A percentile compares a stretch with the other conserved stretches of the same genome.
Evolutionary conservation across 2,888 invertebrate species (phyloP).

Genomic region (Zootermopsis nevadensis): DNA sequence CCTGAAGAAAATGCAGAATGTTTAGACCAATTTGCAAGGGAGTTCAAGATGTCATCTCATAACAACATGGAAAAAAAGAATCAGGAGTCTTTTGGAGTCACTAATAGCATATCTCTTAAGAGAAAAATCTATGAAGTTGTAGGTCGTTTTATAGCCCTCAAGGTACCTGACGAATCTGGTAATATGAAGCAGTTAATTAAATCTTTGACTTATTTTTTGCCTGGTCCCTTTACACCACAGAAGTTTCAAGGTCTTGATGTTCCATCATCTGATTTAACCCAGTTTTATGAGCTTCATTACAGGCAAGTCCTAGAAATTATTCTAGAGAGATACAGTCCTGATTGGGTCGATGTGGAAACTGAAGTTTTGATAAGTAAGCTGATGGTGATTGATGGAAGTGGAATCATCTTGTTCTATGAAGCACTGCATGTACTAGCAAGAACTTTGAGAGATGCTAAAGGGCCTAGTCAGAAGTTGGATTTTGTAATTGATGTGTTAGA

Average conservation of each 20-base stretch:
- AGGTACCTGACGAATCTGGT: no score
- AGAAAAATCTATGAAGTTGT: not conserved
- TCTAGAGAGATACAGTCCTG: slow-evolving; percentile 66
- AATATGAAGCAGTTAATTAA: not conserved
- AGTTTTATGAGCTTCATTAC: slow-evolving; percentile 65
- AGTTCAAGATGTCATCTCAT: not conserved
- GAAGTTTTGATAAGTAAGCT: slow-evolving; percentile 57
- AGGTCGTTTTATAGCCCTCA: no score
- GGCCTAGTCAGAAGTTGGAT: slow-evolving; percentile 58
- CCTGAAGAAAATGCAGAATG: not conserved
- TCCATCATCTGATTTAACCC: slow-evolving; percentile 58
- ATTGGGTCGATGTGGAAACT: slow-evolving; percentile 66
- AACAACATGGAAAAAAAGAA: not conserved
- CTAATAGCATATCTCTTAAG: not conserved
- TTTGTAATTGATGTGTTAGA: slow-evolving; percentile 64
- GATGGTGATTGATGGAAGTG: slow-evolving; percentile 68
- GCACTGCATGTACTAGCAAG: slow-evolving; percentile 65
- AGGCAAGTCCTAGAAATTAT: slow-evolving; percentile 66
- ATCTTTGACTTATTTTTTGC: slow-evolving; percentile 59
- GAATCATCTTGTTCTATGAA: slow-evolving; percentile 61
- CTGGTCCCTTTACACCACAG: slow-evolving; percentile 74
- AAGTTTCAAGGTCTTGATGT: slow-evolving; percentile 70
- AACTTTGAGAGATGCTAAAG: slow-evolving; percentile 64
- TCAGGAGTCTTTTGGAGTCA: not conserved
- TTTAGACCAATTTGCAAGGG: not conserved